These are phyloP conservation scores for Cryptocephalus primarius DNA, from an alignment of 2,888 invertebrate genomes.

Conservation along the genomic window DNA sequence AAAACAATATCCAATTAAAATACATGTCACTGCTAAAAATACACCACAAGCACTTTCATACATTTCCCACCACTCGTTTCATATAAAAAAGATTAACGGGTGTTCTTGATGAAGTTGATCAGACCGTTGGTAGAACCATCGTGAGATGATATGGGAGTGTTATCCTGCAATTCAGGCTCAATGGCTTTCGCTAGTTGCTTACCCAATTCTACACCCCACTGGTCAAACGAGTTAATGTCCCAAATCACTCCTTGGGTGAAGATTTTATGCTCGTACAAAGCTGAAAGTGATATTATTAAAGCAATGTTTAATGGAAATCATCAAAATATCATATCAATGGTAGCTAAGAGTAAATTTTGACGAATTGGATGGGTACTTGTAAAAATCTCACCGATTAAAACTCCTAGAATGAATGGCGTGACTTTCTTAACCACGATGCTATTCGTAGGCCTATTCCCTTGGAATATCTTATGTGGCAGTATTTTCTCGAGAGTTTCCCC, in stretches of 20 bases:
- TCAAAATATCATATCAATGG: not conserved
- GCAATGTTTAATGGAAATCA: not conserved
- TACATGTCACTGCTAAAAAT: not conserved
- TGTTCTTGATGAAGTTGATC: constrained; percentile 80
- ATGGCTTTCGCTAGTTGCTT: constrained; percentile 98
- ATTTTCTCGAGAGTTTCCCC: constrained; percentile 66
- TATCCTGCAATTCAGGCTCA: constrained; percentile 77
- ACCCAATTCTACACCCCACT: constrained; percentile 99
- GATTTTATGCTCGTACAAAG: constrained; percentile 97
- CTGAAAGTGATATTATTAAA: constrained; percentile 41
- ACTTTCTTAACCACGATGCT: constrained; percentile 87
- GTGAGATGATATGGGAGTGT: constrained; percentile 60
- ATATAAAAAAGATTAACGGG: constrained; percentile 12
- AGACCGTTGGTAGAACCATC: constrained; percentile 96
- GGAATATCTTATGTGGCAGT: constrained; percentile 92
- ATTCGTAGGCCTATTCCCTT: constrained; percentile 95
- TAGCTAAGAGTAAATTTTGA: not conserved
- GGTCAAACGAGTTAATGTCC: constrained; percentile 99
- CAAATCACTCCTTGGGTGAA: constrained; percentile 97
- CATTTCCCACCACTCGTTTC: not conserved
- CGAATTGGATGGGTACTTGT: not conserved
- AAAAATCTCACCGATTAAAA: constrained; percentile 66
- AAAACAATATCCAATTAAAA: not conserved
- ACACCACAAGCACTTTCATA: not conserved
- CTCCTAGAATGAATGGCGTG: constrained; percentile 87